Percentiles rank a stretch among this genome's conserved stretches.
Conservation (phyloP, 2,113 vertebrate species). For the Sinocyclocheilus grahami region DNA sequence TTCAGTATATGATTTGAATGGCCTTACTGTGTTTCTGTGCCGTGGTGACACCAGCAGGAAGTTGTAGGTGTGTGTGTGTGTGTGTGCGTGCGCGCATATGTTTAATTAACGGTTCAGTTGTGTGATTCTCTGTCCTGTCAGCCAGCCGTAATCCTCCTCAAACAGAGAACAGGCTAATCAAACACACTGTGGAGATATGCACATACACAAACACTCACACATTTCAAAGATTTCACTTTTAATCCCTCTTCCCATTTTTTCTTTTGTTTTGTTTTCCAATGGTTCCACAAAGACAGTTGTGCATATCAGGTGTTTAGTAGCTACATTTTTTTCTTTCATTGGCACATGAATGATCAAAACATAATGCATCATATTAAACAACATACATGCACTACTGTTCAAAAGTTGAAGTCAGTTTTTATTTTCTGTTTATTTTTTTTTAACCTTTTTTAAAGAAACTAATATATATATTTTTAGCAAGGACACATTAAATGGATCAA, state of each 20-base stretch:
- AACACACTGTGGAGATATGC: slow-evolving; percentile 54
- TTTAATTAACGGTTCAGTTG: slow-evolving; percentile 51
- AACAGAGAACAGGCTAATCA: slow-evolving; percentile 54
- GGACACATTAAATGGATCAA: no score
- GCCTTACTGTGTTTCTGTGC: neutral
- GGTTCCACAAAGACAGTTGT: slow-evolving; percentile 38
- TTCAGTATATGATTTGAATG: neutral
- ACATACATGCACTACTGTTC: no score
- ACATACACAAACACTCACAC: slow-evolving; percentile 45
- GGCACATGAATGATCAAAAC: neutral
- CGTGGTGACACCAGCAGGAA: neutral
- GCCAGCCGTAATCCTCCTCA: slow-evolving; percentile 57
- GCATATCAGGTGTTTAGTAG: neutral
- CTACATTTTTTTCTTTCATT: neutral
- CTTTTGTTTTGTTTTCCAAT: neutral
- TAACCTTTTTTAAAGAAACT: no score
- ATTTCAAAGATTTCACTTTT: slow-evolving; percentile 47
- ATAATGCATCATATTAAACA: neutral
- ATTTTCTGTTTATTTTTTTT: no score
- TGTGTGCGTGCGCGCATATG: neutral
- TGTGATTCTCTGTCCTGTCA: slow-evolving; percentile 53
- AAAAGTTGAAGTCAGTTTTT: no score
- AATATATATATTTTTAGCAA: no score
- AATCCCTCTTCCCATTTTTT: slow-evolving; percentile 9
- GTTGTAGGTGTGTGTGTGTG: no score